These are phyloP conservation scores for Cryptoblepharus egeriae DNA, from an alignment of 2,797 vertebrate species.

Conservation along the genomic window DNA sequence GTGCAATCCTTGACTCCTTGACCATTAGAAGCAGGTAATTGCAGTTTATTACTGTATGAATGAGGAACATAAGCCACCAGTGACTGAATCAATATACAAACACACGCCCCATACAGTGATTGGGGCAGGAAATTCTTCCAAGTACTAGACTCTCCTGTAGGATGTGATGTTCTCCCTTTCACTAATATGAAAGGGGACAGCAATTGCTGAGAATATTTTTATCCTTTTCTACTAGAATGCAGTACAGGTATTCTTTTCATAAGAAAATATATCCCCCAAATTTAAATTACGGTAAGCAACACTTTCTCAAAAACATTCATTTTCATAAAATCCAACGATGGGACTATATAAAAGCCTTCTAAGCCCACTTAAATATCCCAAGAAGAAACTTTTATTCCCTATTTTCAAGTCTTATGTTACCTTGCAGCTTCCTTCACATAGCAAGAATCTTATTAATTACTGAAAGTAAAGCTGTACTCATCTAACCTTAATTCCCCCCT, in stretches of 20 bases:
- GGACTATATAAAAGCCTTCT: neutral
- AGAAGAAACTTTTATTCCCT: conserved; percentile 7
- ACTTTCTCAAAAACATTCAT: neutral
- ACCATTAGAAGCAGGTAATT: neutral
- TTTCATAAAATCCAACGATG: neutral
- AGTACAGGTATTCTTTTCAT: neutral
- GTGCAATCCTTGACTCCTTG: neutral
- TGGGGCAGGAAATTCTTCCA: neutral
- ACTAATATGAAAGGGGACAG: neutral
- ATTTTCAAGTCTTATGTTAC: neutral
- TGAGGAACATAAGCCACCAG: neutral
- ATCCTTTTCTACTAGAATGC: neutral
- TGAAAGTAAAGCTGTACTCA: conserved; percentile 2
- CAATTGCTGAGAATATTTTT: neutral
- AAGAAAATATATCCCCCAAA: neutral
- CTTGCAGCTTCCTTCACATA: conserved; percentile 4
- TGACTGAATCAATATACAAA: neutral
- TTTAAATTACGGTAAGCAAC: no score
- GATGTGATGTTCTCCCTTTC: neutral
- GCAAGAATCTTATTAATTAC: conserved; percentile 6
- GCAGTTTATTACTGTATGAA: no score
- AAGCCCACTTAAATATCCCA: neutral
- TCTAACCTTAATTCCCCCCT: conserved; percentile 5
- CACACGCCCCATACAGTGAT: neutral
- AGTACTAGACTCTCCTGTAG: neutral